Evolutionary conservation across 2,888 invertebrate species (phyloP).

Genomic region (Rhamnusium bicolor): DNA sequence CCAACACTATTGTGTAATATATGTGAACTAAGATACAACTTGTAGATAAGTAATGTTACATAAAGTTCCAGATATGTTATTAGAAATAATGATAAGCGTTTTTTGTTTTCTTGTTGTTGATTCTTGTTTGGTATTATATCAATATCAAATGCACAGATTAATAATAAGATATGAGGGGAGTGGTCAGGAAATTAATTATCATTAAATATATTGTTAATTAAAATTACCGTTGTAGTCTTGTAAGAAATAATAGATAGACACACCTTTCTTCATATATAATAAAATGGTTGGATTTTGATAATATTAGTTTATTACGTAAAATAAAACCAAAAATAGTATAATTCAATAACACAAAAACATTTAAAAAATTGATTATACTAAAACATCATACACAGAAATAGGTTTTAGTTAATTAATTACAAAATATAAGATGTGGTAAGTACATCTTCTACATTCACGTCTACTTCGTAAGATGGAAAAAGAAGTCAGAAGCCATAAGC

Average conservation of each 20-base stretch:
- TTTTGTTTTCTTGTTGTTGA: neutral
- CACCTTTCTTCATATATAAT: neutral
- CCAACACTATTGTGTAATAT: neutral
- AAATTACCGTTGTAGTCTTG: neutral
- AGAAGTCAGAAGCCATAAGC: no score
- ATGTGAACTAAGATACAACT: neutral
- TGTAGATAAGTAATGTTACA: neutral
- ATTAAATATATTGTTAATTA: constrained; percentile 16
- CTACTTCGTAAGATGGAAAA: no score
- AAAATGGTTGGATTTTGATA: neutral
- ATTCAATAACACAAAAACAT: no score
- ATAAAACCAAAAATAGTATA: no score
- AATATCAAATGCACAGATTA: neutral
- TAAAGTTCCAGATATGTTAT: constrained; percentile 9
- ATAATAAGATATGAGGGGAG: constrained; percentile 10
- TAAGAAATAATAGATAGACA: neutral
- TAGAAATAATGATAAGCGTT: constrained; percentile 21
- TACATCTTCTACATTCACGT: no score
- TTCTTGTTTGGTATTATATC: neutral
- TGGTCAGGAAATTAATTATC: constrained; percentile 17
- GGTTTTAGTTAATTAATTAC: no score
- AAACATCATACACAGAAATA: no score
- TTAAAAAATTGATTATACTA: no score
- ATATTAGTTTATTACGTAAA: no score
- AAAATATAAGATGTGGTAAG: no score